A percentile compares a stretch with the other conserved stretches of the same genome.
Conservation (phyloP, 2,888 invertebrate species). For the Microdon myrmicae region DNA sequence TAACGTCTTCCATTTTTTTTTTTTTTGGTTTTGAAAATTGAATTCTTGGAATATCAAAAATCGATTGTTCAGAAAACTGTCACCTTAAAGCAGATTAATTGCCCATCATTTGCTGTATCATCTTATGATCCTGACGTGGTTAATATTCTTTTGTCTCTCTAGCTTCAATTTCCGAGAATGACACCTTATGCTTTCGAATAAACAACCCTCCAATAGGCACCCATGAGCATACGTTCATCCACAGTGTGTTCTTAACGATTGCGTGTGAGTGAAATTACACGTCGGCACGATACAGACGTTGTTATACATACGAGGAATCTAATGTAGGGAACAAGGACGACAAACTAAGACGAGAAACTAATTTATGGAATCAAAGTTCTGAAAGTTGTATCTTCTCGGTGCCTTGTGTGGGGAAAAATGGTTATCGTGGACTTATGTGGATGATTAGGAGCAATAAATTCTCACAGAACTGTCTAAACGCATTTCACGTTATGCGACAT, state of each 20-base stretch:
- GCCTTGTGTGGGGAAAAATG: background rate
- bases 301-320: background rate
- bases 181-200: conserved; percentile 32
- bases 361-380: conserved; percentile 4
- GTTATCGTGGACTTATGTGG: conserved; percentile 24
- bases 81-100: too few relatives aligned
- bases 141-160: too few relatives aligned
- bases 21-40: too few relatives aligned
- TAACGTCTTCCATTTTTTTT: too few relatives aligned
- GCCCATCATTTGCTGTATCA: too few relatives aligned
- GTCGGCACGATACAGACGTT: conserved; percentile 24
- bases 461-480: too few relatives aligned
- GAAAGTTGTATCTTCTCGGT: conserved; percentile 5
- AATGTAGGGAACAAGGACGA: background rate
- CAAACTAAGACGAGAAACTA: conserved; percentile 5
- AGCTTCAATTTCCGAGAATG: conserved; percentile 50
- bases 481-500: too few relatives aligned
- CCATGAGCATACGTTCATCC: conserved; percentile 5
- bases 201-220: conserved; percentile 2
- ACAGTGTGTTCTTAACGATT: conserved; percentile 41
- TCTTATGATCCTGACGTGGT: too few relatives aligned
- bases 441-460: conserved; percentile 38
- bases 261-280: conserved; percentile 39
- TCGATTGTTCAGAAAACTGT: too few relatives aligned
- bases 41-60: too few relatives aligned